phyloP scores from a whole-genome alignment of 2,797 vertebrate genomes.

The Trichosurus vulpecula region DNA sequence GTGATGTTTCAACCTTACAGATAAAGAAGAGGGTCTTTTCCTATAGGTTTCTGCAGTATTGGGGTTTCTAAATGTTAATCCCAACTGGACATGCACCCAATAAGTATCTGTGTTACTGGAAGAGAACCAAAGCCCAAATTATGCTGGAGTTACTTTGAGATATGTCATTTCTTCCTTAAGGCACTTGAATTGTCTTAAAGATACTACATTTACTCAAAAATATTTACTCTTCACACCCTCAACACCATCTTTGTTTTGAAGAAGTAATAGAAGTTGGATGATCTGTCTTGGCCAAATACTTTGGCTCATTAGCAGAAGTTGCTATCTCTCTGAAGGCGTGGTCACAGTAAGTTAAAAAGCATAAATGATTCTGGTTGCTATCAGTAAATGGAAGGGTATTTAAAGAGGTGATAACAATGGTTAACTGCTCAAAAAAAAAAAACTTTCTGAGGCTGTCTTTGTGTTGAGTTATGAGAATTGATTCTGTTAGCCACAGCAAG shows the following conservation, averaged over 20 bases:
- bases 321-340: neutral
- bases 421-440: neutral
- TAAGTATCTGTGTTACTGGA: neutral
- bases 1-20: neutral
- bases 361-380: neutral
- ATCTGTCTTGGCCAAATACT: no score
- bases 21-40: neutral
- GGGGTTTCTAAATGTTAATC: neutral
- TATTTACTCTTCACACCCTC: neutral
- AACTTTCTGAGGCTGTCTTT: neutral
- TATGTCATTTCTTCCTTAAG: neutral
- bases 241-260: neutral
- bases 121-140: neutral
- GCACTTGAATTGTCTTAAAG: neutral
- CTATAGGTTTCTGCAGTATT: neutral
- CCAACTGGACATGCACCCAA: neutral
- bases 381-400: neutral
- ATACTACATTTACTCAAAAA: neutral
- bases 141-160: neutral
- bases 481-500: neutral
- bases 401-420: neutral
- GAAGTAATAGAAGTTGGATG: neutral
- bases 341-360: neutral
- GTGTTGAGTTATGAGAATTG: neutral
- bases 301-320: neutral